phyloP scores from a whole-genome alignment of 2,888 invertebrate genomes.

The Phania funesta region DNA sequence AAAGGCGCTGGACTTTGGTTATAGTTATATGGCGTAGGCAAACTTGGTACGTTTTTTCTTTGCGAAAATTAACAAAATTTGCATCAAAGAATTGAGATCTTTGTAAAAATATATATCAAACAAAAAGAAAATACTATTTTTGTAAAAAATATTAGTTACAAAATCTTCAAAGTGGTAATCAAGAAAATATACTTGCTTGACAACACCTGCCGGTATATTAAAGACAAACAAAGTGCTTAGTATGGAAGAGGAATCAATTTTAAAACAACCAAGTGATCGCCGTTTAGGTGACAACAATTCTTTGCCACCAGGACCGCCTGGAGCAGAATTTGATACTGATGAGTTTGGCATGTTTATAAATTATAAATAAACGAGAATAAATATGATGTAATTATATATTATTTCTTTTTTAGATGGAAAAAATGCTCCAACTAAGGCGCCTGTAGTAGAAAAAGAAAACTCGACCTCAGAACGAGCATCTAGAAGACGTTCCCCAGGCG shows the following conservation, averaged over 20 bases:
- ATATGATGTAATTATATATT: neutral
- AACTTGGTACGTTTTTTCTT: neutral
- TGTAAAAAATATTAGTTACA: neutral
- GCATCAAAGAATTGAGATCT: neutral
- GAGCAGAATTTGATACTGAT: conserved; percentile 74
- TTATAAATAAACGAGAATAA: neutral
- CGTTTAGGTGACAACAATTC: conserved; percentile 74
- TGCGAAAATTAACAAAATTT: neutral
- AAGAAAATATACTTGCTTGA: neutral
- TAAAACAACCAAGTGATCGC: conserved; percentile 75
- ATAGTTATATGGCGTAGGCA: conserved; percentile 22
- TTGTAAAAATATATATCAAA: neutral
- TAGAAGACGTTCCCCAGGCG: conserved; percentile 74
- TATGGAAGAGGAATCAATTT: conserved; percentile 77
- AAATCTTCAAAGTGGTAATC: neutral
- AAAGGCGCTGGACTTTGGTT: too few relatives aligned
- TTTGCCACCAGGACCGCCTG: conserved; percentile 77
- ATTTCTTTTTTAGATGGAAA: conserved; percentile 46
- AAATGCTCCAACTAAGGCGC: conserved; percentile 51
- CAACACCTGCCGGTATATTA: conserved; percentile 14
- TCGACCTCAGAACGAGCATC: conserved; percentile 58
- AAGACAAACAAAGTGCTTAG: conserved; percentile 34
- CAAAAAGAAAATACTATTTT: neutral
- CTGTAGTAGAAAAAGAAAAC: conserved; percentile 63
- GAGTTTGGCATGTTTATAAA: conserved; percentile 69